Evolutionary conservation across 2,888 invertebrate genomes (phyloP), one percentile per base, ranked within the genome.

Genomic region (Apodemia zela): DNA sequence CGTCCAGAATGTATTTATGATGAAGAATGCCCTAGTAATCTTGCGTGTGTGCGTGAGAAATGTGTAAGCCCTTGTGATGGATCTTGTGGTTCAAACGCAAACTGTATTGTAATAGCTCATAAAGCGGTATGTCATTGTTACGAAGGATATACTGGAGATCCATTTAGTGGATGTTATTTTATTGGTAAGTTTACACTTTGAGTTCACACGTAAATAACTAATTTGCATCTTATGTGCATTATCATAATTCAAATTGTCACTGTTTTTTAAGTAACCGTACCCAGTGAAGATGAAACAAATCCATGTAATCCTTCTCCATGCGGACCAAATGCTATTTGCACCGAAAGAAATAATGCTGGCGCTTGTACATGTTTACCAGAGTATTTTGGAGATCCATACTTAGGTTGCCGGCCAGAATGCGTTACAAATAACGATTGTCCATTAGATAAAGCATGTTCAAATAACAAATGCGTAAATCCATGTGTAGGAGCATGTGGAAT

Each of bases 271-370:
- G 93, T 93, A 68, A 85, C 92, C 38, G 88, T 89, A 69, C 89
- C 93, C 67, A 94, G 94, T 78, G 94, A 94, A 78, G 94, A 93
- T 71, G 94, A 94, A 85, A 85, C 89, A 47, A 94, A 95, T 76
- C 97, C 97, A 17, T 97, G 97, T 79, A 95, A 95, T 80, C 97
- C 96, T 45, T 96, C 96, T 42, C 97, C 97, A 3, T 97, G 97
- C 78, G 97, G 97, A 38, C 94, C 96, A 13, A 97, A 97, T 81
- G 94, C 98, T 13, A 76, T 96, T 65, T 98, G 98, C 77, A 96
- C 95, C 77, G 97, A 96, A 84, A 93, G 95, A 72, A 95, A 96
- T 80, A 95, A 95, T 42, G 97, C 96, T 18, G 97, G 97, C 61
- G 95, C 97, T 18, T 98, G 98, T 78, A 93, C 94, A 15, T 98